Percentiles rank a stretch among this genome's conserved stretches.
Conservation (phyloP, 2,888 invertebrate genomes). For the Empis livida region DNA sequence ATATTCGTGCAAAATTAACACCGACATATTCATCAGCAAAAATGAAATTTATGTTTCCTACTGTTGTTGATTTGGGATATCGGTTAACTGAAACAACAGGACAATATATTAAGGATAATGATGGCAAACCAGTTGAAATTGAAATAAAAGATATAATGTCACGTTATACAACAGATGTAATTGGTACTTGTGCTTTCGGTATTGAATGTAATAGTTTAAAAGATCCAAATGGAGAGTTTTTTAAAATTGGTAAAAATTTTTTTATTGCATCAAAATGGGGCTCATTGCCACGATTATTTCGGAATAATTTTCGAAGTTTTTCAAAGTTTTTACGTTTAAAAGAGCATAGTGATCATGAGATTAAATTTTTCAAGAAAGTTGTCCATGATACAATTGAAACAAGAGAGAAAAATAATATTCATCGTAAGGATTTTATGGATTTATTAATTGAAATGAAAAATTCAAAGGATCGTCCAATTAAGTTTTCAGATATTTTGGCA, state of each 20-base stretch:
- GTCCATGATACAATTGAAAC: background rate
- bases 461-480: background rate
- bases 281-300: background rate
- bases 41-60: slow-evolving; percentile 8
- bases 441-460: background rate
- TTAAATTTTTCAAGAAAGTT: background rate
- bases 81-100: slow-evolving; percentile 17
- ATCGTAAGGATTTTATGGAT: background rate
- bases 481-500: slow-evolving; percentile 21
- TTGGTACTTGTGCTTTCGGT: background rate
- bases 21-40: background rate
- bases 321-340: background rate
- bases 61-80: slow-evolving; percentile 18
- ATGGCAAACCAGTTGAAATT: background rate
- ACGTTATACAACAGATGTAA: background rate
- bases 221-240: background rate
- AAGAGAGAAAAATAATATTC: background rate
- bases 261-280: background rate
- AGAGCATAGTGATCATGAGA: too few species aligned
- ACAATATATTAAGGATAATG: background rate
- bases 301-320: background rate
- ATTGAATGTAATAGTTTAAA: slow-evolving; percentile 1
- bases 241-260: background rate
- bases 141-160: background rate
- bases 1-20: background rate